Conservation (phyloP, 2,888 invertebrate genomes). For the Mantis religiosa region DNA sequence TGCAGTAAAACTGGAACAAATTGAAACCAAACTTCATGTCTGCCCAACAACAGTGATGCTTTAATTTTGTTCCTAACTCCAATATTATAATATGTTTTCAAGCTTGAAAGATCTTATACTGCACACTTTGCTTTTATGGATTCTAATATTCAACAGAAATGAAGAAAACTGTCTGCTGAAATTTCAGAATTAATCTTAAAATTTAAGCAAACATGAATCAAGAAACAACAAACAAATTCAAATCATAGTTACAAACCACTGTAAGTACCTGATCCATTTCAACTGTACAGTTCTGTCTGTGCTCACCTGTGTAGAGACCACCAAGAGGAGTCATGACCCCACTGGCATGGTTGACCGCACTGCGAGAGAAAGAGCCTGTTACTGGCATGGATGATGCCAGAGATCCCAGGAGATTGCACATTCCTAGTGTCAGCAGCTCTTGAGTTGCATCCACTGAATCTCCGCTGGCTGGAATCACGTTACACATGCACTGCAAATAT, state of each 20-base stretch:
- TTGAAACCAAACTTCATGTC: no score
- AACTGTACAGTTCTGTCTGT: neutral
- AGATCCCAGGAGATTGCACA: constrained; percentile 81
- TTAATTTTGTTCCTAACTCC: no score
- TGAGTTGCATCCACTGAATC: constrained; percentile 83
- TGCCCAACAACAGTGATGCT: no score
- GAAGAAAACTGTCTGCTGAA: no score
- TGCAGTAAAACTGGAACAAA: no score
- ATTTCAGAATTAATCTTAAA: no score
- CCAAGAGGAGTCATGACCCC: constrained; percentile 87
- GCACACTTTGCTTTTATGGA: no score
- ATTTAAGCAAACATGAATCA: no score
- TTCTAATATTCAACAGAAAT: no score
- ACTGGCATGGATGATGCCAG: constrained; percentile 89
- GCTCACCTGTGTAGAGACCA: constrained; percentile 71
- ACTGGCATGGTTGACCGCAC: constrained; percentile 93
- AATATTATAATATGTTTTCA: no score
- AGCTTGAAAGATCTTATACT: no score
- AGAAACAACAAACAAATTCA: no score
- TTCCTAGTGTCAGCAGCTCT: constrained; percentile 79
- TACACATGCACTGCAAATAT: neutral
- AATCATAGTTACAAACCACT: neutral
- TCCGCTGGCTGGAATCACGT: constrained; percentile 58
- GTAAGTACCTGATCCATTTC: neutral
- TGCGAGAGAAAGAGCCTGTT: constrained; percentile 82